Conservation (phyloP, 2,797 vertebrate genomes). For the Limosa lapponica region DNA sequence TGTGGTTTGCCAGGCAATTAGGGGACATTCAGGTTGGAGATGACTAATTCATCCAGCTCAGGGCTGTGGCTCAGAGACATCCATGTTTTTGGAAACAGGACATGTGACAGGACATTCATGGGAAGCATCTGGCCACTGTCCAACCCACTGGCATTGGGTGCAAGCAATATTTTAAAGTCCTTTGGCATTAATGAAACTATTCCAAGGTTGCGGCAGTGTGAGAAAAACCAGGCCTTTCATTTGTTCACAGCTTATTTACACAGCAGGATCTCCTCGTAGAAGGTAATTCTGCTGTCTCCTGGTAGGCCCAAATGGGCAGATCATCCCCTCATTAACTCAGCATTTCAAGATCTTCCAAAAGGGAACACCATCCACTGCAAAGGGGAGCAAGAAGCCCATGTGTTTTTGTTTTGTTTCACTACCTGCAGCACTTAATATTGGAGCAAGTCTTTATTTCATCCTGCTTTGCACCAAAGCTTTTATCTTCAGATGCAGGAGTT, state of each 20-base stretch:
- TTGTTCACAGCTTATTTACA: background rate
- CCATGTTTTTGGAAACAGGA: accelerated
- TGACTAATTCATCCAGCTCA: background rate
- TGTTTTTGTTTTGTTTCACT: background rate
- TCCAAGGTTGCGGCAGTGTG: background rate
- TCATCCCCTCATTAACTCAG: background rate
- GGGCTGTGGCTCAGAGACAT: background rate
- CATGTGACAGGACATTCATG: background rate
- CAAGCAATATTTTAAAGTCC: background rate
- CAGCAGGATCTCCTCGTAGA: background rate
- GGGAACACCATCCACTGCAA: background rate
- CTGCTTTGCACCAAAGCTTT: background rate
- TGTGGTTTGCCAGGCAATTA: background rate
- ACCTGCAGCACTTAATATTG: background rate
- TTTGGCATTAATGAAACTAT: background rate
- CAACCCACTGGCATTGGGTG: background rate
- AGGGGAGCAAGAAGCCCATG: accelerated
- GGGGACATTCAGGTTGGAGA: background rate
- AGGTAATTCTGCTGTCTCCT: background rate
- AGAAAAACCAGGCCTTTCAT: background rate
- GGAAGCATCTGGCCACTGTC: background rate
- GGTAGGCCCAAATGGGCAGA: background rate
- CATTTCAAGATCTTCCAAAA: background rate
- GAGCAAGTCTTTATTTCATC: background rate
- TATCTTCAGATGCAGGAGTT: accelerated